Base-by-base conservation (phyloP, 2,113 vertebrate species). In the Pao palembangensis region DNA sequence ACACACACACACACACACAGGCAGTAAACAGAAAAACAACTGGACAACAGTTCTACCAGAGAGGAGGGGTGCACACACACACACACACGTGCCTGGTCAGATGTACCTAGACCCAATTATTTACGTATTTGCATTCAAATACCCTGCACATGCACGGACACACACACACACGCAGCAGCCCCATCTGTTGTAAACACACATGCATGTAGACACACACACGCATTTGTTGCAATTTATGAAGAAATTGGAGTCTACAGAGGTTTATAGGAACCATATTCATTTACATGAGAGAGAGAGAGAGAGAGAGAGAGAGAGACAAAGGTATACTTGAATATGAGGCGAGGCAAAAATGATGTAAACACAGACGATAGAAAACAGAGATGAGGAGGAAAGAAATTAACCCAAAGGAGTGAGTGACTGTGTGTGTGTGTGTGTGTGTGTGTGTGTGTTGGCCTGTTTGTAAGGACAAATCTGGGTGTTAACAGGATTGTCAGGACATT, bases 241-340 rank as follows among this genome's bases (percentile, higher is more conserved):
- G 73, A 79, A 84, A 82, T 82, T 75, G 71, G 69, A 79, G 73
- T 59, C 67, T 56, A 76, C 59, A 61, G 73, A 55, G 17, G 59
- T 51, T 62, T 49, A 57, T 53, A 57, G 70, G 73, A 81, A 68
- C 34, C 3, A 70, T 46, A 71, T 79, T 59, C 69, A 76, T 71
- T 73, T 67, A 73, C 55, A 49, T 28, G 25, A 28, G 21, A 23
- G 21, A 23, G 21, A 23, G 21, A 23, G 21, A 23, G 21, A 28
- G 3, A 28, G 25, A 28, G 25, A 28, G 25, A 28, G 14, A 44
- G 46, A n/a, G 64, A 50, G 25, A 75, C 51, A 66, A 34, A 71
- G 44, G 55, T 61, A 51, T 67, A 63, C 20, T 49, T 54, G 54
- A 59, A 46, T 53, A 70, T 58, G 48, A 42, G 41, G 52, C 10